Base-by-base conservation (phyloP, 2,797 vertebrate genomes). In the Pyrocephalus nanus region DNA sequence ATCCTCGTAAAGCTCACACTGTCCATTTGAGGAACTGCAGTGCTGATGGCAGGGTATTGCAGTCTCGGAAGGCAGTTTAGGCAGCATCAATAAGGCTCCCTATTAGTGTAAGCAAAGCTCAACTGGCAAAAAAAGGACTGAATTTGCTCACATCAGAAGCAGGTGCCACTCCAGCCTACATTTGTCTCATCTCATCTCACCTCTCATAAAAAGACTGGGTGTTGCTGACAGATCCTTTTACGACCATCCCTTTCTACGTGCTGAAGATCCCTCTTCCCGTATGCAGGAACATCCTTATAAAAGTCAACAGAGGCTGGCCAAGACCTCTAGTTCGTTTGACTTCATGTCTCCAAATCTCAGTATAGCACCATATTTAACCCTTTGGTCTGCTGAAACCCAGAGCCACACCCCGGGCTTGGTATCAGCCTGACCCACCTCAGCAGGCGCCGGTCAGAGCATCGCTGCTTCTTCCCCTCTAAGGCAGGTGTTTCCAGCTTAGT, bases 321-420 rank as follows among this genome's bases (percentile, higher is more conserved):
- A 57, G 36, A 57, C 26, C 42, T 74, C n/a, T 54, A 51, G 4
- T 51, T 17, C 12, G 15, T 58, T 57, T 88, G 48, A 13, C 40
- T 77, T 69, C 5, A 38, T 53, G 86, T 75, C 43, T 47, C 38
- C 1, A 2, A 32, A 43, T 40, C 36, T 45, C 27, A 43, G 6
- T 13, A 18, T 11, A 69, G 38, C 15, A 78, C 6, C 21, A 21
- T 8, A n/a, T 78, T 55, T 57, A 84, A 73, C 29, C 42, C 45
- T 70, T 78, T 8, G 7, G 1, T 55, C 4, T 88, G 47, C 43
- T 70, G 36, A 55, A 79, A 65, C 30, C 19, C 15, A 1, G 29
- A 74, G 53, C 34, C 51, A 5, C 26, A 9, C 21, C 47, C 19
- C 0, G 2, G 48, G 36, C 47, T 75, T 0, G 0, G 5, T 38